Conservation (phyloP, 53 echinoderm and acorn worm species). For the Luidia sarsii region DNA sequence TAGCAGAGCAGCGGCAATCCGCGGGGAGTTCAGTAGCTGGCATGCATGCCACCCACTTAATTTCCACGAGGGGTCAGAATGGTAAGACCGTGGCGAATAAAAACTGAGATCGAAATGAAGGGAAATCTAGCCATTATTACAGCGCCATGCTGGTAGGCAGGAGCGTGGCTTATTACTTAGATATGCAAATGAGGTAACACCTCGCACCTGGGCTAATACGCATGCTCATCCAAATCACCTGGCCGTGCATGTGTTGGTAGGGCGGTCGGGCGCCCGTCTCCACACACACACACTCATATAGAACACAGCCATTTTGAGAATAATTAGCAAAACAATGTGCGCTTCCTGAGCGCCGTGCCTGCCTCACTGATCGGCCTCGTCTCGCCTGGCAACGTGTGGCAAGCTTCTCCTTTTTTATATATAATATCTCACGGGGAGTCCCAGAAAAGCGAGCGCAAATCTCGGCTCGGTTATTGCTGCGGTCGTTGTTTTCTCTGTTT, state of each 20-base stretch:
- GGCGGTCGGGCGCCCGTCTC: too few relatives aligned
- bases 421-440: not conserved
- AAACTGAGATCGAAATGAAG: not conserved
- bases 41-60: not conserved
- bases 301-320: constrained; percentile 71
- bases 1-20: too few relatives aligned
- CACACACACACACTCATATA: not conserved
- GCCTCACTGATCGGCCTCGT: constrained; percentile 1
- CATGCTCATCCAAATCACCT: constrained; percentile 73
- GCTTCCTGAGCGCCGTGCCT: constrained; percentile 45
- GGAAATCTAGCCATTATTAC: too few relatives aligned
- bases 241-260: too few relatives aligned
- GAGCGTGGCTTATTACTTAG: not conserved
- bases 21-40: too few relatives aligned
- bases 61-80: not conserved
- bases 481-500: too few relatives aligned
- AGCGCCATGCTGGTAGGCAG: too few relatives aligned
- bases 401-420: not conserved
- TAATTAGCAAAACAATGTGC: constrained; percentile 89
- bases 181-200: constrained; percentile 71
- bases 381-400: constrained; percentile 31
- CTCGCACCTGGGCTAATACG: constrained; percentile 56
- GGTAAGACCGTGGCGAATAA: not conserved
- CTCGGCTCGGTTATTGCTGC: too few relatives aligned
- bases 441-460: constrained; percentile 6